Evolutionary conservation across 2,113 vertebrate species (phyloP).

Genomic region (Hypomesus transpacificus): DNA sequence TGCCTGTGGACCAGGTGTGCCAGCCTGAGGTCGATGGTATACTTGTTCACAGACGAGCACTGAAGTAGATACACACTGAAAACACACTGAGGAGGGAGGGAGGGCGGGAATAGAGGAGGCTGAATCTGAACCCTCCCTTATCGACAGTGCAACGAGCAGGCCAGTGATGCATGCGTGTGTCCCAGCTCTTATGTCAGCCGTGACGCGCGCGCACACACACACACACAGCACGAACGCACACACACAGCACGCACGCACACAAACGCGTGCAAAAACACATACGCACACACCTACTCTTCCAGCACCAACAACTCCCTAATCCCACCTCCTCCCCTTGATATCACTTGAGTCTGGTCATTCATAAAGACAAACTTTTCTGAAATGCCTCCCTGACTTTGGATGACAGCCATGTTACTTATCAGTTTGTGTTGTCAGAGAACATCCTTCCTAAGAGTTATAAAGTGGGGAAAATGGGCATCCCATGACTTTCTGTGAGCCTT

Average conservation of each 20-base stretch:
- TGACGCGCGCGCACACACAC: background rate
- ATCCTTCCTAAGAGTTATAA: too few relatives aligned
- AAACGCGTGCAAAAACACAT: background rate
- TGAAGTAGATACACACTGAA: background rate
- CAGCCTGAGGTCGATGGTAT: background rate
- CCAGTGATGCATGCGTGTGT: conserved; percentile 39
- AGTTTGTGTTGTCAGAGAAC: too few relatives aligned
- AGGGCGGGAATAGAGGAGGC: background rate
- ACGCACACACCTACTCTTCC: background rate
- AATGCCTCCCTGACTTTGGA: too few relatives aligned
- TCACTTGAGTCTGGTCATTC: too few relatives aligned
- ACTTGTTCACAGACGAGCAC: conserved; percentile 4
- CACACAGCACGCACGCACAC: background rate
- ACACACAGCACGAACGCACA: too few relatives aligned
- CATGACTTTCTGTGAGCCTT: too few relatives aligned
- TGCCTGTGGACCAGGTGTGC: conserved; percentile 1
- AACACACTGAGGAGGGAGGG: background rate
- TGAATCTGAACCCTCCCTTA: conserved; percentile 28
- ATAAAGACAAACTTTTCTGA: too few relatives aligned
- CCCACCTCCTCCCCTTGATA: too few relatives aligned
- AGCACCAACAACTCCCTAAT: too few relatives aligned
- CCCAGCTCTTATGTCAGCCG: conserved; percentile 10
- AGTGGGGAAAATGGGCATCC: too few relatives aligned
- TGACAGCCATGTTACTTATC: too few relatives aligned
- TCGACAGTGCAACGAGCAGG: conserved; percentile 21